These are phyloP conservation scores for Orchestes rusci DNA, from an alignment of 2,888 invertebrate species.

Conservation along the genomic window DNA sequence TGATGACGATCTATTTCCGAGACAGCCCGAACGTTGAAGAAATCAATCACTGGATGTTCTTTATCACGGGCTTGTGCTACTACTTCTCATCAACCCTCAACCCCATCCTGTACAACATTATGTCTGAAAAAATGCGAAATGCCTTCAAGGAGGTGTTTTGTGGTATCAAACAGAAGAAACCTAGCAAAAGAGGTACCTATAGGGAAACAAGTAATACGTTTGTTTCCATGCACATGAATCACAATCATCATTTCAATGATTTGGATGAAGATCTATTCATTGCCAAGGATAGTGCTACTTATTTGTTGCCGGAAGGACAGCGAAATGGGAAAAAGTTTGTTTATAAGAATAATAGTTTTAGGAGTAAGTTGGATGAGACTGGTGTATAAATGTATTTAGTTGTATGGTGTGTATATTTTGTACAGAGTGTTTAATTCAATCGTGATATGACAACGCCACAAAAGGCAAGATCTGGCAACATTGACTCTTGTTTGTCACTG, in stretches of 20 bases:
- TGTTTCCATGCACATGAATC: constrained; percentile 14
- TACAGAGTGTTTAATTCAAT: too few relatives aligned
- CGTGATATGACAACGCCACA: too few relatives aligned
- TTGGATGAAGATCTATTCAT: constrained; percentile 17
- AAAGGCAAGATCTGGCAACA: too few relatives aligned
- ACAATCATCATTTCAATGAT: constrained; percentile 8
- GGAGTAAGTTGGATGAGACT: constrained; percentile 11
- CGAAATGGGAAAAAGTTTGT: constrained; percentile 7
- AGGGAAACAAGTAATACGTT: constrained; percentile 20
- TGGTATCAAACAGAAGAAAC: constrained; percentile 45
- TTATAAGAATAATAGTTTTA: constrained; percentile 6
- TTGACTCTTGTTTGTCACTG: too few relatives aligned
- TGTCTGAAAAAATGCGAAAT: constrained; percentile 65
- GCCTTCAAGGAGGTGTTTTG: constrained; percentile 72
- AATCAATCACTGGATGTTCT: constrained; percentile 76
- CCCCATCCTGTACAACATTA: constrained; percentile 80
- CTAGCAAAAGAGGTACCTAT: constrained; percentile 11
- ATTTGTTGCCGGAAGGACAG: constrained; percentile 8
- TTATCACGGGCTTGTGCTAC: constrained; percentile 72
- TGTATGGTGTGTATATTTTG: too few relatives aligned
- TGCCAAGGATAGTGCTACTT: constrained; percentile 8
- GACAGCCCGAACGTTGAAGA: constrained; percentile 55
- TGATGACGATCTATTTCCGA: constrained; percentile 72
- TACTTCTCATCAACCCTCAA: constrained; percentile 75
- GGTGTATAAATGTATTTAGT: constrained; percentile 16